These are phyloP conservation scores for Catocala fraxini DNA, from an alignment of 2,888 invertebrate genomes.

Conservation along the genomic window DNA sequence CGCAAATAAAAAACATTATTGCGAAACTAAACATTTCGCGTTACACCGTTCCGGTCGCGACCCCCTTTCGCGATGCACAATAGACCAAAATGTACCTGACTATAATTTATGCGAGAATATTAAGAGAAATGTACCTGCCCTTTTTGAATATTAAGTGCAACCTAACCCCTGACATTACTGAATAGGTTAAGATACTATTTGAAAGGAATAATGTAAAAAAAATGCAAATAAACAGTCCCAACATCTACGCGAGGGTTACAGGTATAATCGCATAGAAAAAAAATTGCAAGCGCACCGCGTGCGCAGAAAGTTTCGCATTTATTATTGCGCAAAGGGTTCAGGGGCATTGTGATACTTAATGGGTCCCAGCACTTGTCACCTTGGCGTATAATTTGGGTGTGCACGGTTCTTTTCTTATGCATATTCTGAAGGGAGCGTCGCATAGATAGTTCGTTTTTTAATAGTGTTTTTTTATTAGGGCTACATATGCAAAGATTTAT, in stretches of 20 bases:
- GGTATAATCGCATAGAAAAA: conserved; percentile 76
- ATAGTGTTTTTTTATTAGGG: conserved; percentile 82
- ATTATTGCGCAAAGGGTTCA: conserved; percentile 48
- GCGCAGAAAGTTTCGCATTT: conserved; percentile 69
- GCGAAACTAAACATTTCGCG: conserved; percentile 47
- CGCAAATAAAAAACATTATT: conserved; percentile 59
- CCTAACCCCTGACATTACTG: conserved; percentile 87
- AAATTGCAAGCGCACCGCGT: conserved; percentile 70
- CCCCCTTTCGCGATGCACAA: conserved; percentile 77
- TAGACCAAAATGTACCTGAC: conserved; percentile 87
- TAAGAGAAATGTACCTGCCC: conserved; percentile 88
- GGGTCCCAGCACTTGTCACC: conserved; percentile 81
- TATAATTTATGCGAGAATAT: conserved; percentile 88
- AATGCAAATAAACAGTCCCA: conserved; percentile 88
- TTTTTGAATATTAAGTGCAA: conserved; percentile 88
- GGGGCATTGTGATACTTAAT: conserved; percentile 63
- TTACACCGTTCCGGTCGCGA: conserved; percentile 62
- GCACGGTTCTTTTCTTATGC: conserved; percentile 81
- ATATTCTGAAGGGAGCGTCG: conserved; percentile 79
- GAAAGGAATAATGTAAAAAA: conserved; percentile 85
- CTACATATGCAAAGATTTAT: conserved; percentile 86
- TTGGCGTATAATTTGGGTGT: conserved; percentile 85
- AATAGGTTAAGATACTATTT: conserved; percentile 87
- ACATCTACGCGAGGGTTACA: conserved; percentile 75
- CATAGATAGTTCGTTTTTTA: conserved; percentile 84